Evolutionary conservation across 2,113 vertebrate genomes (phyloP), one percentile per base, ranked within the genome.

Genomic region (Rhinoderma darwinii): DNA sequence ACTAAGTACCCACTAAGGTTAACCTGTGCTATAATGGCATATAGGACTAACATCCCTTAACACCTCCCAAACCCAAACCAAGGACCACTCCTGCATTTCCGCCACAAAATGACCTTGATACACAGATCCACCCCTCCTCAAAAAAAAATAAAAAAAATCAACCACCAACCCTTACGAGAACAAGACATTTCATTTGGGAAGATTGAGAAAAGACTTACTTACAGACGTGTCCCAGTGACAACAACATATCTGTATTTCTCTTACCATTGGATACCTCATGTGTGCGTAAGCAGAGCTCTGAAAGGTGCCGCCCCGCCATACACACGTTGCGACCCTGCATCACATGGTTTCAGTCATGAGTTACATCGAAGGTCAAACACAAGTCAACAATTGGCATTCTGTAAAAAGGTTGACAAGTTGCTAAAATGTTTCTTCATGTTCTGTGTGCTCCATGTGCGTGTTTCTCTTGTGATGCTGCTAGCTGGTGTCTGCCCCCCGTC

Each of bases 281-380:
- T 94, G 96, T 93, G 93, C 94, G 94, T 95, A 93, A 96, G 96
- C 94, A 95, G 93, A 96, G 93, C 96, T 96, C 95, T 96, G 96
- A 95, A 96, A 95, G 94, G 95, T 95, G 95, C 94, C 95, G 95
- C 94, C 96, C 95, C 95, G 95, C 94, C 96, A 96, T 94, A 95
- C 96, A 96, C 94, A 96, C 95, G 96, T 96, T 96, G 95, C 96
- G 95, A 95, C 97, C 97, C 97, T 98, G 97, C 95, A 97, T 98
- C 96, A 98, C 96, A 97, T 90, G 96, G 96, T 95, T 95, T 96
- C 92, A 96, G 96, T 96, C 94, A 93, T 92, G 91, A 90, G 93
- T 86, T 59, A 87, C 86, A 87, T 73, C 66, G 68, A 87, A 87
- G 89, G 89, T 75, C 75, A 76, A 89, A 88, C 30, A 82, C 79